Base-by-base conservation (phyloP, 2,797 vertebrate species). In the Clarias laeviceps region DNA sequence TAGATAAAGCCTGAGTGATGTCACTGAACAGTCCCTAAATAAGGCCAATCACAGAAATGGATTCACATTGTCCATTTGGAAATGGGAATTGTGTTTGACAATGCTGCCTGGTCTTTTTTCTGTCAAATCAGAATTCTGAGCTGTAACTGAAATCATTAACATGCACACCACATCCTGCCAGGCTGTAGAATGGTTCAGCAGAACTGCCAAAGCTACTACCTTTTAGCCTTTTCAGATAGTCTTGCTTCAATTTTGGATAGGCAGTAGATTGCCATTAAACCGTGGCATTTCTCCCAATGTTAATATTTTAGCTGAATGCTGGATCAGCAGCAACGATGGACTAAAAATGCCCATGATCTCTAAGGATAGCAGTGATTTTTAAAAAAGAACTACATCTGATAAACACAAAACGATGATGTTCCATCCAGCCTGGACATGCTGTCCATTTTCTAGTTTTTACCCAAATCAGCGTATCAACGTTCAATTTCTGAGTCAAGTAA, bases 121-220 rank as follows among this genome's bases (percentile, higher is more conserved):
- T 18, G 50, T 80, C 15, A 20, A 50, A 45, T 66, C 62, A 29
- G 79, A 80, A 80, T 80, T 80, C 62, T 54, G 4, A 80, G 78
- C 61, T 65, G 24, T 45, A 80, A 80, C 11, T 80, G 79, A 66
- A 65, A n/a, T 18, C 61, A 50, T 80, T 65, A 80, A 54, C 62
- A 80, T 80, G 40, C 62, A 80, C 40, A 80, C 40, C 27, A 32
- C 79, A 80, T 54, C 29, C 40, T 54, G 62, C 17, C 62, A 32
- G 62, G 62, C 18, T 22, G 62, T 20, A 80, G 57, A n/a, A 79
- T 24, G 62, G 50, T 80, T 80, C 40, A 54, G n/a, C 17, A 66
- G 40, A 66, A 50, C 79, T 80, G 79, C 27, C 62, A 66, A 80
- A 80, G 40, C 40, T 54, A 54, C n/a, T 54, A n/a, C 18, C 27